Conservation (phyloP, 1,140 invertebrate genomes). For the Lasaia peninsularis region DNA sequence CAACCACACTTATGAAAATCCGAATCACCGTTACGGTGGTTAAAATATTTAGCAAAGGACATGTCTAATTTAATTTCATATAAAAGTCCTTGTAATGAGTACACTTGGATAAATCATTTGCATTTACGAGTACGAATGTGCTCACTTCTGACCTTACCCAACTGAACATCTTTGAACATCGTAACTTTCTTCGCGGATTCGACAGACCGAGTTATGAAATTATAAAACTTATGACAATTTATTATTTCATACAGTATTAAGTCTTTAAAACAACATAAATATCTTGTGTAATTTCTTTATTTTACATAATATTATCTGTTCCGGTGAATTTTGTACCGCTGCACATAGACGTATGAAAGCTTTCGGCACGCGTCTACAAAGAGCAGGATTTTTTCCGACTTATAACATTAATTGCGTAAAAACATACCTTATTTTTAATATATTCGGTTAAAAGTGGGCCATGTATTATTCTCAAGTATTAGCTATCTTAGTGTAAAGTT, state of each 20-base stretch:
- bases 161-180: conserved; percentile 32
- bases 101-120: conserved; percentile 39
- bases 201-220: conserved; percentile 8
- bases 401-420: no score
- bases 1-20: neutral
- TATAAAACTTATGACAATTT: conserved; percentile 1
- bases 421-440: no score
- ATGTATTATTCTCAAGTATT: no score
- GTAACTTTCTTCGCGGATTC: conserved; percentile 32
- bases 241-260: neutral
- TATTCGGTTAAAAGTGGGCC: no score
- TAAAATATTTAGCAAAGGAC: neutral
- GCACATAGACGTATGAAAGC: no score
- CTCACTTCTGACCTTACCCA: conserved; percentile 39
- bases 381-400: no score
- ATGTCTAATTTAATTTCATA: neutral
- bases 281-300: neutral
- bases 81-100: conserved; percentile 29
- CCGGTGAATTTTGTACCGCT: no score
- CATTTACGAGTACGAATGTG: conserved; percentile 34
- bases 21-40: no score
- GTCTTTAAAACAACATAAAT: neutral
- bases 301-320: no score
- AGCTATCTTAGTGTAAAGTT: no score
- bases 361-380: no score